Percentiles rank a stretch among this genome's conserved stretches.
These are phyloP conservation scores for Canis aureus DNA, from an alignment of 2,113 vertebrate species.

Conservation along the genomic window DNA sequence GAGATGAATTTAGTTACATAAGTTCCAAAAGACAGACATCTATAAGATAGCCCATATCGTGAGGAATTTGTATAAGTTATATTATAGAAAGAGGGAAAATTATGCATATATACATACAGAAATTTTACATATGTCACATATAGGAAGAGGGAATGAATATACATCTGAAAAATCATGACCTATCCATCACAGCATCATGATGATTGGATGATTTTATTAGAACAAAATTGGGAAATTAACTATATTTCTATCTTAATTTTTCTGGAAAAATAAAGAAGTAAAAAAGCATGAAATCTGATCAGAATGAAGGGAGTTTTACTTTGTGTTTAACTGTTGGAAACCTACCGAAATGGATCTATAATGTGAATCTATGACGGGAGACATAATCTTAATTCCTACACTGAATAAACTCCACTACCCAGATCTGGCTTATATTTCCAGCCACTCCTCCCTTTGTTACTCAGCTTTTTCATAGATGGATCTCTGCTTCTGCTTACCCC, in stretches of 20 bases:
- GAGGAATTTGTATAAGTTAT: background rate
- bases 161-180: background rate
- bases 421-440: background rate
- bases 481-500: background rate
- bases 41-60: background rate
- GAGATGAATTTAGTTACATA: background rate
- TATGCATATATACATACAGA: background rate
- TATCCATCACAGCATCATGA: background rate
- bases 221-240: background rate
- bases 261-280: background rate
- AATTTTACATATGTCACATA: too few species aligned
- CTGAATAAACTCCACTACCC: background rate
- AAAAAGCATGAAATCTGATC: background rate
- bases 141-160: background rate
- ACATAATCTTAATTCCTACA: background rate
- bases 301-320: constrained; percentile 23
- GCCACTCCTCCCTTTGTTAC: background rate
- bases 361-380: background rate
- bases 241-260: background rate
- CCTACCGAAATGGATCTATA: background rate
- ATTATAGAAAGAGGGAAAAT: background rate
- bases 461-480: background rate
- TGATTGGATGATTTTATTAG: background rate
- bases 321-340: constrained; percentile 5
- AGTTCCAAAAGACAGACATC: background rate